Evolutionary conservation across 2,113 vertebrate genomes (phyloP).

Genomic region (Morphnarchus princeps): DNA sequence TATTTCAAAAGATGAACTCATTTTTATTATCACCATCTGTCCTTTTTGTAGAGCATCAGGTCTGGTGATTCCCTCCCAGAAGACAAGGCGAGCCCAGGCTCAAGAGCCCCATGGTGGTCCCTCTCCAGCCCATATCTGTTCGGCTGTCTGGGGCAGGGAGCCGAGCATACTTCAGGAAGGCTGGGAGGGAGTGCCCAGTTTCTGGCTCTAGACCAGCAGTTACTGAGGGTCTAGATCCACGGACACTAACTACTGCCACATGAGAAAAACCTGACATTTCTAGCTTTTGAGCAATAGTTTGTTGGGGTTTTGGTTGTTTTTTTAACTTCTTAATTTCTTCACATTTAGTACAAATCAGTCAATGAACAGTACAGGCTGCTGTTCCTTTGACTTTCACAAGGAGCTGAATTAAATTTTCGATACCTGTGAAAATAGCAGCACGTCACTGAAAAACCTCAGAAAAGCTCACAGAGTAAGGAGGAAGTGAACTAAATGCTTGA

Average conservation of each 20-base stretch:
- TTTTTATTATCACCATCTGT: not conserved
- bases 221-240: not conserved
- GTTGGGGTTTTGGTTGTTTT: not conserved
- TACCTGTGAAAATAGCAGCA: not conserved
- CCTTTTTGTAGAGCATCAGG: too few species aligned
- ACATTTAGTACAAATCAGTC: not conserved
- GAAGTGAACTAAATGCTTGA: not conserved
- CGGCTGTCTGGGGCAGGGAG: not conserved
- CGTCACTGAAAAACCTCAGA: not conserved
- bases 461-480: not conserved
- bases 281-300: not conserved
- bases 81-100: not conserved
- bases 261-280: not conserved
- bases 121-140: too few species aligned
- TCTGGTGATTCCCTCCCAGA: too few species aligned
- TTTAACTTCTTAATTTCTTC: not conserved
- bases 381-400: not conserved
- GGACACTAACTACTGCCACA: not conserved
- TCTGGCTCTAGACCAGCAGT: not conserved
- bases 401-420: not conserved
- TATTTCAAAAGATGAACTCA: not conserved
- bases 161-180: too few species aligned
- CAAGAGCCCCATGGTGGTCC: rapidly evolving
- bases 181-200: rapidly evolving
- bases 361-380: not conserved